Evolutionary conservation across 1,140 invertebrate genomes (phyloP).

Genomic region (Phthorimaea operculella): DNA sequence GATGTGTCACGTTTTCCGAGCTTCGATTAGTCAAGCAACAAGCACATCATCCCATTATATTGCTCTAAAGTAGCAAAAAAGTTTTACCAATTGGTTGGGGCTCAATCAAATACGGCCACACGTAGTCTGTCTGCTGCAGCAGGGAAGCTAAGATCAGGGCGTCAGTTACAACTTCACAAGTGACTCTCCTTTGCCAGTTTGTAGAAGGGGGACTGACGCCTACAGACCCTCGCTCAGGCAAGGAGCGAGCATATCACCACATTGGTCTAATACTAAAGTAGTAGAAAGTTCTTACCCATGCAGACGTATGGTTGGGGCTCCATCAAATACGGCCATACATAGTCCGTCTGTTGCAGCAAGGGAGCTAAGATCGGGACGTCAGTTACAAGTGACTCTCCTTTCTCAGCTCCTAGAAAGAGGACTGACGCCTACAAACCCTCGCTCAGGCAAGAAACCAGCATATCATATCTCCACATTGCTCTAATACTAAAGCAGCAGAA

Average conservation of each 20-base stretch:
- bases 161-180: constrained; percentile 73
- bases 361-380: constrained; percentile 80
- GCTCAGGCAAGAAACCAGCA: constrained; percentile 73
- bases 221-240: too few relatives aligned
- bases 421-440: constrained; percentile 69
- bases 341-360: constrained; percentile 73
- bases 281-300: constrained; percentile 23
- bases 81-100: constrained; percentile 55
- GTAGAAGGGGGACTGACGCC: too few relatives aligned
- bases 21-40: too few relatives aligned
- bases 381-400: constrained; percentile 73
- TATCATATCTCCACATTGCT: constrained; percentile 14
- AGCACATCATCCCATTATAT: too few relatives aligned
- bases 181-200: constrained; percentile 73
- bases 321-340: constrained; percentile 83
- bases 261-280: too few relatives aligned
- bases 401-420: constrained; percentile 73
- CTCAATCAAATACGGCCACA: constrained; percentile 83
- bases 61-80: too few relatives aligned
- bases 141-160: constrained; percentile 78
- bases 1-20: too few relatives aligned
- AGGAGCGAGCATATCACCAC: too few relatives aligned
- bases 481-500: not conserved
- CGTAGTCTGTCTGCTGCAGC: constrained; percentile 75
- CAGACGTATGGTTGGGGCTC: constrained; percentile 68